These are phyloP conservation scores for Pollenia labialis DNA, from an alignment of 2,888 invertebrate species.

Conservation along the genomic window DNA sequence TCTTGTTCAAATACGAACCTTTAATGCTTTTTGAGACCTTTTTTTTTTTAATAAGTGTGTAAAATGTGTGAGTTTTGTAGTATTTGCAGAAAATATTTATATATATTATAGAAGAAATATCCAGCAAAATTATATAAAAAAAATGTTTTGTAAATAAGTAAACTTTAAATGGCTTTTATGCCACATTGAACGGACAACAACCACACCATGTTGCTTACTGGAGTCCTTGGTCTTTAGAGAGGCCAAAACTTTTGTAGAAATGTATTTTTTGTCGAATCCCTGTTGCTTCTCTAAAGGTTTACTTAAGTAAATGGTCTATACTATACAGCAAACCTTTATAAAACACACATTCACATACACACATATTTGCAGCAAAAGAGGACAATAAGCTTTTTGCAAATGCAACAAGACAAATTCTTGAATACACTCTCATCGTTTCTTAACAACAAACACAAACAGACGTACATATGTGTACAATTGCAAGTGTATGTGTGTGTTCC, in stretches of 20 bases:
- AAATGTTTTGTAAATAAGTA: slow-evolving; percentile 56
- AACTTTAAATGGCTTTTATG: slow-evolving; percentile 73
- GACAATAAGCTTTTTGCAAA: slow-evolving; percentile 65
- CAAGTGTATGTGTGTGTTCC: slow-evolving; percentile 2
- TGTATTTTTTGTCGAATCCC: slow-evolving; percentile 66
- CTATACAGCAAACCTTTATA: slow-evolving; percentile 14
- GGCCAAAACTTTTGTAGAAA: slow-evolving; percentile 54
- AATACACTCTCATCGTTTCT: slow-evolving; percentile 40
- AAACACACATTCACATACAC: slow-evolving; percentile 20
- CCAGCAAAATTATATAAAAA: background rate
- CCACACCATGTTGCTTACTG: slow-evolving; percentile 29
- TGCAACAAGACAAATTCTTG: slow-evolving; percentile 67
- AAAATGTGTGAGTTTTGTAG: slow-evolving; percentile 26
- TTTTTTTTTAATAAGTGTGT: slow-evolving; percentile 16
- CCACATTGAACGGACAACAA: slow-evolving; percentile 61
- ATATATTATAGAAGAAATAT: slow-evolving; percentile 54
- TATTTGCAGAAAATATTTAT: slow-evolving; percentile 68
- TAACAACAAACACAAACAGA: background rate
- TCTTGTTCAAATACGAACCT: slow-evolving; percentile 55
- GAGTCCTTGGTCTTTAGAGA: slow-evolving; percentile 47
- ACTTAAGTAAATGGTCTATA: slow-evolving; percentile 81
- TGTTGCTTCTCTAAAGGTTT: slow-evolving; percentile 77
- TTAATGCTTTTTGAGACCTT: slow-evolving; percentile 64
- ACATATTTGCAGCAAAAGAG: slow-evolving; percentile 47
- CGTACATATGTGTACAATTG: background rate